A percentile compares a stretch with the other conserved stretches of the same genome.
Conservation (phyloP, 2,797 vertebrate species). For the Eutrigla gurnardus region DNA sequence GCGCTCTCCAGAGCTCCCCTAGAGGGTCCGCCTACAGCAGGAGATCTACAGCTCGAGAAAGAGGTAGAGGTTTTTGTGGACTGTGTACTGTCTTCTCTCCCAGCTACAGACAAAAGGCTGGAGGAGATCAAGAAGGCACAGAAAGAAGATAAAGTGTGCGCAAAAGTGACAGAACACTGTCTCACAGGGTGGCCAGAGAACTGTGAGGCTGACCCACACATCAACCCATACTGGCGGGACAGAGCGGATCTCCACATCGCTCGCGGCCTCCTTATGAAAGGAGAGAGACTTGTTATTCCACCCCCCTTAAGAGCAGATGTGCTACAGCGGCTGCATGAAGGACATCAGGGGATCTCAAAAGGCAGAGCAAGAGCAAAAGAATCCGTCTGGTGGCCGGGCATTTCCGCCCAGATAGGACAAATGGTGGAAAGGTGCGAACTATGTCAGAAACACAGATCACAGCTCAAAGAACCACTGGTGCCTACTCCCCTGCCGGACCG, state of each 20-base stretch:
- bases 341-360: conserved; percentile 31
- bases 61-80: conserved; percentile 39
- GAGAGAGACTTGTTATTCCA: conserved; percentile 37
- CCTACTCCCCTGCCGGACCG: no score
- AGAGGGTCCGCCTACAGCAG: background rate
- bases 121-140: conserved; percentile 31
- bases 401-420: conserved; percentile 2
- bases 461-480: no score
- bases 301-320: conserved; percentile 9
- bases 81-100: conserved; percentile 13
- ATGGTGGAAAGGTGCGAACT: conserved; percentile 5
- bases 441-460: no score
- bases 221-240: background rate
- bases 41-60: conserved; percentile 21
- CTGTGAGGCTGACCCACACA: background rate
- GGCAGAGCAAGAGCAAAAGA: conserved; percentile 23
- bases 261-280: conserved; percentile 40
- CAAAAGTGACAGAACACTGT: conserved; percentile 1
- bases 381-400: conserved; percentile 9
- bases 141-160: conserved; percentile 3
- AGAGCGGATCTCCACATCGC: background rate
- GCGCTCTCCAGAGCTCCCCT: conserved; percentile 23
- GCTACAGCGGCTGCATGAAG: conserved; percentile 29
- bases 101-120: conserved; percentile 26
- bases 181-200: conserved; percentile 8